phyloP scores from a whole-genome alignment of 2,888 invertebrate species.

The Loripinus fragilis region DNA sequence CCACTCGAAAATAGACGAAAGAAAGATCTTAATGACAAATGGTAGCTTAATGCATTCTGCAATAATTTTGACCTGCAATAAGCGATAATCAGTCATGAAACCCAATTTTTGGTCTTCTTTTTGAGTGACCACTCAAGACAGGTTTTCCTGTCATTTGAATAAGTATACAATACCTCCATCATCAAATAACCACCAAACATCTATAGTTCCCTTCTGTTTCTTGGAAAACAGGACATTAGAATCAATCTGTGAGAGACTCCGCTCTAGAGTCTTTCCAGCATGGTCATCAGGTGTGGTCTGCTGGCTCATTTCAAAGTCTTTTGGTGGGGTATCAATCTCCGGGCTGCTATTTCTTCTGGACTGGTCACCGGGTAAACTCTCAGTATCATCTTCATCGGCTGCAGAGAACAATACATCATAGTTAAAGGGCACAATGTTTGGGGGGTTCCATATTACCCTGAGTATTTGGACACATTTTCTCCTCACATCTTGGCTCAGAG shows the following conservation, averaged over 20 bases:
- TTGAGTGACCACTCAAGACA: no score
- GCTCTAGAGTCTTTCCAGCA: slow-evolving; percentile 22
- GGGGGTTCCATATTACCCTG: no score
- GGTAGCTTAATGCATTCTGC: no score
- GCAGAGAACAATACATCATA: neutral
- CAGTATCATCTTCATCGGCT: slow-evolving; percentile 49
- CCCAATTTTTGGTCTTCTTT: no score
- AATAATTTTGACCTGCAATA: no score
- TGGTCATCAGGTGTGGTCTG: slow-evolving; percentile 39
- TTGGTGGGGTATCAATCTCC: slow-evolving; percentile 48
- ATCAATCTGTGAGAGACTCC: slow-evolving; percentile 45
- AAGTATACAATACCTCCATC: slow-evolving; percentile 98
- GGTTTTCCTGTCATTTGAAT: no score
- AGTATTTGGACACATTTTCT: no score
- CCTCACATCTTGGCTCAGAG: no score
- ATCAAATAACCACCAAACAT: slow-evolving; percentile 99
- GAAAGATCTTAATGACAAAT: no score
- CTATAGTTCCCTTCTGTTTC: slow-evolving; percentile 89
- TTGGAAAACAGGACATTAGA: slow-evolving; percentile 54
- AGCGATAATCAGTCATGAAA: no score
- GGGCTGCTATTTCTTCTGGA: slow-evolving; percentile 51
- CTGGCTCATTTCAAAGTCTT: slow-evolving; percentile 40
- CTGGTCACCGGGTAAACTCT: slow-evolving; percentile 47
- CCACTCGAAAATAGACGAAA: no score
- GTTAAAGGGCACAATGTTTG: no score